A percentile compares a stretch with the other conserved stretches of the same genome.
phyloP scores from a whole-genome alignment of 2,113 vertebrate genomes.

The Gallinago paraguaiae region DNA sequence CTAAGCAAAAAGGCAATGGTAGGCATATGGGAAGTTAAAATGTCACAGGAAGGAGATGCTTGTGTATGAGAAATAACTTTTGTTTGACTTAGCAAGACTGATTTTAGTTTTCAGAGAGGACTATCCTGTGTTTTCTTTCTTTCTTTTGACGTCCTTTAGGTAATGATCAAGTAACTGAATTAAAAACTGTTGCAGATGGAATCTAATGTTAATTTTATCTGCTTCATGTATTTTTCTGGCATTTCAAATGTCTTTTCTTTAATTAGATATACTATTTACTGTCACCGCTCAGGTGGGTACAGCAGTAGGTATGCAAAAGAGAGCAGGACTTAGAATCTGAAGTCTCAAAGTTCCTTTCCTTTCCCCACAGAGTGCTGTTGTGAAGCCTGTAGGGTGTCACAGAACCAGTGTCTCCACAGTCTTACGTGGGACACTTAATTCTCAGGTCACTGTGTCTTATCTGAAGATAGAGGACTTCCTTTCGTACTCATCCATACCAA shows the following conservation, averaged over 20 bases:
- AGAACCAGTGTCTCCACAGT: not conserved
- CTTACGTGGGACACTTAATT: not conserved
- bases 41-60: not conserved
- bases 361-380: conserved; percentile 32
- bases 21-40: not conserved
- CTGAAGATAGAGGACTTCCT: not conserved
- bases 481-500: not conserved
- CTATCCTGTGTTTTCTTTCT: not conserved
- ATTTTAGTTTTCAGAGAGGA: not conserved
- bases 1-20: not conserved
- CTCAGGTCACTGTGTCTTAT: not conserved
- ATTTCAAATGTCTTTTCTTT: not conserved
- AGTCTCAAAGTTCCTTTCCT: not conserved
- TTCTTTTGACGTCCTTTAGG: not conserved
- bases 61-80: not conserved
- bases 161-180: not conserved
- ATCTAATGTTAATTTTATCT: not conserved
- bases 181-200: not conserved
- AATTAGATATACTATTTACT: not conserved
- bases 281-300: not conserved
- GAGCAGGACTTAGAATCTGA: not conserved
- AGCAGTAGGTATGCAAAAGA: not conserved
- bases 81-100: not conserved
- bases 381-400: conserved; percentile 1
- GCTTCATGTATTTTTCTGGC: not conserved